phyloP scores from a whole-genome alignment of 2,888 invertebrate species.

The Ctena decussata region DNA sequence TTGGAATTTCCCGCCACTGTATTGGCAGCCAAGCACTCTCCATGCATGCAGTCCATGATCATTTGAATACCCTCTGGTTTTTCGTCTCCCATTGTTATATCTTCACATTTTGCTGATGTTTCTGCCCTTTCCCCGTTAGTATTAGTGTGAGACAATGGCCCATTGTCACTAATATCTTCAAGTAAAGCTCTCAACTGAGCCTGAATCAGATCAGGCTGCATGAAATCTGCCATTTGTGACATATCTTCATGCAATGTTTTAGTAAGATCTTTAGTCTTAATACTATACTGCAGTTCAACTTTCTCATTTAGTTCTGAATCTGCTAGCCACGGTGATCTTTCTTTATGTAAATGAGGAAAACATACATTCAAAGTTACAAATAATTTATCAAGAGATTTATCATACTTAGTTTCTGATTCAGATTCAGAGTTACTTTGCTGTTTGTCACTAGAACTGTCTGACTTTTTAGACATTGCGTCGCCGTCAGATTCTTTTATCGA shows the following conservation, averaged over 20 bases:
- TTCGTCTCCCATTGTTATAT: neutral
- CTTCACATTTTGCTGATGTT: neutral
- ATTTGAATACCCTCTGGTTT: neutral
- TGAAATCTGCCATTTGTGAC: constrained; percentile 88
- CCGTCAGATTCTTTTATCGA: constrained; percentile 84
- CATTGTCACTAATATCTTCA: constrained; percentile 52
- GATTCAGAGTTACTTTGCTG: constrained; percentile 59
- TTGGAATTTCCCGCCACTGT: neutral
- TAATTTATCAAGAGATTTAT: constrained; percentile 41
- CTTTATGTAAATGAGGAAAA: constrained; percentile 83
- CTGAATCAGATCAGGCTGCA: constrained; percentile 91
- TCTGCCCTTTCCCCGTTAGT: neutral
- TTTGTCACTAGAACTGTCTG: constrained; percentile 62
- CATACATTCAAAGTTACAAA: constrained; percentile 60
- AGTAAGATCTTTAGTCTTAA: constrained; percentile 89
- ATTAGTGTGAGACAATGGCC: neutral
- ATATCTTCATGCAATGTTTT: constrained; percentile 90
- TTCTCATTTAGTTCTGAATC: constrained; percentile 90
- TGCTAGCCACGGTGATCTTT: constrained; percentile 90
- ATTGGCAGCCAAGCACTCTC: neutral
- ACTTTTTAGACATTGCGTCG: constrained; percentile 67
- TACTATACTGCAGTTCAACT: constrained; percentile 91
- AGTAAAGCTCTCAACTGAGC: constrained; percentile 89
- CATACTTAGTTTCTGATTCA: constrained; percentile 47
- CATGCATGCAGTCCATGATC: neutral